A percentile compares a stretch with the other conserved stretches of the same genome.
These are phyloP conservation scores for Watsonalla cultraria DNA, from an alignment of 2,888 invertebrate species.

Conservation along the genomic window DNA sequence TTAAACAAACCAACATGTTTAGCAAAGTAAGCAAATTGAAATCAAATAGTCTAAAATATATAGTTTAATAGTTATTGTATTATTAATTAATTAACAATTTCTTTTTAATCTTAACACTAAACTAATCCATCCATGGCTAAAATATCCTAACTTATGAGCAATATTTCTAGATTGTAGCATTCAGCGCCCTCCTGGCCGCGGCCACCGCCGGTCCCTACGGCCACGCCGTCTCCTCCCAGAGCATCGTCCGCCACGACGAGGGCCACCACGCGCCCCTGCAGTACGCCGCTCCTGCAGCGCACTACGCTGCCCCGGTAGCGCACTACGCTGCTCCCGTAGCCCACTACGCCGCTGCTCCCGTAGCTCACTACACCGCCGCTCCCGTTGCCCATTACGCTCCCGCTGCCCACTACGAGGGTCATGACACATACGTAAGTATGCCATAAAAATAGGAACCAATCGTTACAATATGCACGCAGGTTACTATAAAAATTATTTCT, in stretches of 20 bases:
- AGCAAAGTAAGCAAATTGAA: constrained; percentile 38
- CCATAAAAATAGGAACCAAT: not conserved
- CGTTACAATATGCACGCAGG: not conserved
- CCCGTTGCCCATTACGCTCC: constrained; percentile 19
- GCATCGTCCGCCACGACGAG: constrained; percentile 53
- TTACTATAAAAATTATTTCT: not conserved
- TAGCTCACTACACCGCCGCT: constrained; percentile 14
- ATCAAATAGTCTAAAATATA: not conserved
- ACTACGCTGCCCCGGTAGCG: constrained; percentile 21
- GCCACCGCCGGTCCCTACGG: constrained; percentile 65
- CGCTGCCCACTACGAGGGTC: constrained; percentile 9
- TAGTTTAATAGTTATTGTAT: not conserved
- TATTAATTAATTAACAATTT: too few relatives aligned
- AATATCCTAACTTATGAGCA: not conserved
- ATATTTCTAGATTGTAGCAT: constrained; percentile 53
- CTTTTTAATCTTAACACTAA: too few relatives aligned
- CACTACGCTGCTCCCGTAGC: constrained; percentile 17
- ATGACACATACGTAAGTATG: constrained; percentile 28
- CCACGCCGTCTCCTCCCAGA: constrained; percentile 48
- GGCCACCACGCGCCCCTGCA: constrained; percentile 44
- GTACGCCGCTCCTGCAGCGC: constrained; percentile 19
- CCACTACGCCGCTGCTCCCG: constrained; percentile 17
- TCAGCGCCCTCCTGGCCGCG: constrained; percentile 58
- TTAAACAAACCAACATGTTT: constrained; percentile 45
- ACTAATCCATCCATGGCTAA: not conserved